Evolutionary conservation across 2,113 vertebrate species (phyloP).

Genomic region (Plecturocebus donacophilus): DNA sequence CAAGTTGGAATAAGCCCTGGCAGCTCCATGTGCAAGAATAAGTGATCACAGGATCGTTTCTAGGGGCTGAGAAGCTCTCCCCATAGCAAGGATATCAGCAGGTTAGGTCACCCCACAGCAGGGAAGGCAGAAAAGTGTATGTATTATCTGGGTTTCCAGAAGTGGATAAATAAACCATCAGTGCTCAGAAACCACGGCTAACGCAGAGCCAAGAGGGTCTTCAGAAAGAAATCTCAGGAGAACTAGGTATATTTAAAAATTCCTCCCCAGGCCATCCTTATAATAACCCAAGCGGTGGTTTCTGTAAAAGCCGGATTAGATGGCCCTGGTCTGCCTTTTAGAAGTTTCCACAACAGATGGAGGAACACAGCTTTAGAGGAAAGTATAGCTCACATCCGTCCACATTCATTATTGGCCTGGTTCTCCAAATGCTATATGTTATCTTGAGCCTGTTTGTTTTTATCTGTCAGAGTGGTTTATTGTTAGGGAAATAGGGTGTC

Average conservation of each 20-base stretch:
- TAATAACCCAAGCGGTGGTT: background rate
- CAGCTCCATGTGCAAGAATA: fast-evolving
- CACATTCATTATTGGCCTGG: slow-evolving; percentile 68
- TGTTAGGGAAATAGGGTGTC: slow-evolving; percentile 86
- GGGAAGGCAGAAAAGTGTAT: background rate
- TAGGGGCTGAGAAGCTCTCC: background rate
- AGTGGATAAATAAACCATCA: background rate
- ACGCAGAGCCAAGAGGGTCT: background rate
- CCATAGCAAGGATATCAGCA: background rate
- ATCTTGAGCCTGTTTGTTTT: slow-evolving; percentile 86
- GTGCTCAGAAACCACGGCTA: background rate
- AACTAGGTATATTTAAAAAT: background rate
- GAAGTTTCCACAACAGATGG: slow-evolving; percentile 67
- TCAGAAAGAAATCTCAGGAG: background rate
- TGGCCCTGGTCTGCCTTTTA: slow-evolving; percentile 48
- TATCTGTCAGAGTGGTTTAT: slow-evolving; percentile 88
- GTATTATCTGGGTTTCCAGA: background rate
- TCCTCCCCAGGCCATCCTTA: background rate
- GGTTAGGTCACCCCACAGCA: background rate
- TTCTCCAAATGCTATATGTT: slow-evolving; percentile 82
- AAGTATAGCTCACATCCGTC: slow-evolving; percentile 60
- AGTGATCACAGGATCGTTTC: background rate
- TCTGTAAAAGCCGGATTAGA: slow-evolving; percentile 18
- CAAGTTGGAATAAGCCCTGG: background rate
- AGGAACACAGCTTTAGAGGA: slow-evolving; percentile 57